These are phyloP conservation scores for Boleophthalmus pectinirostris DNA, from an alignment of 2,113 vertebrate genomes.

Conservation along the genomic window DNA sequence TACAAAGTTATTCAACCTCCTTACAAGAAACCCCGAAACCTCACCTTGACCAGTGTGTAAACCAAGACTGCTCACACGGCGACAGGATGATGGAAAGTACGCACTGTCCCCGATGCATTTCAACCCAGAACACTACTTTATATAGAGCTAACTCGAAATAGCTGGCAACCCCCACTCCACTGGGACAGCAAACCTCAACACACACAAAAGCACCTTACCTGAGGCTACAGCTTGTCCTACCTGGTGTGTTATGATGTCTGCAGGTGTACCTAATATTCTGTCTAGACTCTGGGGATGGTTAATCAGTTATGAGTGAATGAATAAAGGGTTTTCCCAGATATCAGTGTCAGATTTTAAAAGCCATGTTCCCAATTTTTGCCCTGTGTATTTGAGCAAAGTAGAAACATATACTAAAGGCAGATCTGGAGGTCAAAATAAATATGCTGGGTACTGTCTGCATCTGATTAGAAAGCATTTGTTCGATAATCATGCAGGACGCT, in stretches of 20 bases:
- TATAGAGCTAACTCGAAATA: slow-evolving; percentile 58
- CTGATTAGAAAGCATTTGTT: no score
- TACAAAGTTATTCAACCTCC: neutral
- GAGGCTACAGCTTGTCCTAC: slow-evolving; percentile 28
- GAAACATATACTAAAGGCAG: no score
- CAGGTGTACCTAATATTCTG: neutral
- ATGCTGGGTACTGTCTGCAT: no score
- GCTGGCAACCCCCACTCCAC: slow-evolving; percentile 46
- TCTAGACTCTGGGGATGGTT: neutral
- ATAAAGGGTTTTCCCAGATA: no score
- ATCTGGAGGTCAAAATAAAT: no score
- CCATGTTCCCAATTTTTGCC: slow-evolving; percentile 12
- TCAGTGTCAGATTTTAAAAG: no score
- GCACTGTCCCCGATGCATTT: slow-evolving; percentile 33
- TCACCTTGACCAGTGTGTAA: neutral
- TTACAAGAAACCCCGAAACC: neutral
- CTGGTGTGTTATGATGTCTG: slow-evolving; percentile 11
- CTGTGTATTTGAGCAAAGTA: no score
- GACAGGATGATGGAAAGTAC: slow-evolving; percentile 23
- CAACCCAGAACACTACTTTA: slow-evolving; percentile 40
- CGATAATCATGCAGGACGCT: neutral
- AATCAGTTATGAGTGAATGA: no score
- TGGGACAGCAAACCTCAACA: slow-evolving; percentile 43
- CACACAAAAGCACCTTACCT: slow-evolving; percentile 53
- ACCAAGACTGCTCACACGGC: slow-evolving; percentile 9